phyloP scores from a whole-genome alignment of 1,140 invertebrate species.

The Xylocopa sonorina region DNA sequence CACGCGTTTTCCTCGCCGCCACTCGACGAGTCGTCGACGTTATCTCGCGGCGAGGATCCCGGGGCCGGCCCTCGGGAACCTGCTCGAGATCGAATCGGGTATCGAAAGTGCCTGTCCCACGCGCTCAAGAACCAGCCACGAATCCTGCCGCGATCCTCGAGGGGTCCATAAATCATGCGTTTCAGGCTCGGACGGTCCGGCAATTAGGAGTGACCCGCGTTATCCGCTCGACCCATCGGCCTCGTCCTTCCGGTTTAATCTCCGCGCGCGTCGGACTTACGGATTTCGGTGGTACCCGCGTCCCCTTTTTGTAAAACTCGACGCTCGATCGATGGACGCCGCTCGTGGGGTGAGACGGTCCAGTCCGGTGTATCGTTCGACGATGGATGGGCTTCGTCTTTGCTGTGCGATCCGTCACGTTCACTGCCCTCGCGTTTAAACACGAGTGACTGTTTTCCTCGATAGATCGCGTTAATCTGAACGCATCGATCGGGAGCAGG shows the following conservation, averaged over 20 bases:
- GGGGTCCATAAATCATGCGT: conserved; percentile 69
- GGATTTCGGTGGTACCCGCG: conserved; percentile 5
- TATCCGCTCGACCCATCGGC: conserved; percentile 48
- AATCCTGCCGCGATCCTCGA: background rate
- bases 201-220: conserved; percentile 62
- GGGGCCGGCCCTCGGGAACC: background rate
- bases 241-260: conserved; percentile 12
- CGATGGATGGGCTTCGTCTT: background rate
- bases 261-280: background rate
- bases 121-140: conserved; percentile 3
- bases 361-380: background rate
- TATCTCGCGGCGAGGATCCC: conserved; percentile 29
- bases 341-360: background rate
- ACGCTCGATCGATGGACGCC: background rate
- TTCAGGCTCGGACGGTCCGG: conserved; percentile 47
- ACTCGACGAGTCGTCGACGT: conserved; percentile 37
- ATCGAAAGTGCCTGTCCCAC: background rate
- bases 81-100: conserved; percentile 4
- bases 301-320: conserved; percentile 1
- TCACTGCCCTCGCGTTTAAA: background rate
- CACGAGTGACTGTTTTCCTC: background rate
- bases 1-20: background rate
- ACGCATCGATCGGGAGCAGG: no score
- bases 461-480: background rate
- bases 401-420: background rate